Conservation (phyloP, 2,797 vertebrate species). For the Sylvia borin region DNA sequence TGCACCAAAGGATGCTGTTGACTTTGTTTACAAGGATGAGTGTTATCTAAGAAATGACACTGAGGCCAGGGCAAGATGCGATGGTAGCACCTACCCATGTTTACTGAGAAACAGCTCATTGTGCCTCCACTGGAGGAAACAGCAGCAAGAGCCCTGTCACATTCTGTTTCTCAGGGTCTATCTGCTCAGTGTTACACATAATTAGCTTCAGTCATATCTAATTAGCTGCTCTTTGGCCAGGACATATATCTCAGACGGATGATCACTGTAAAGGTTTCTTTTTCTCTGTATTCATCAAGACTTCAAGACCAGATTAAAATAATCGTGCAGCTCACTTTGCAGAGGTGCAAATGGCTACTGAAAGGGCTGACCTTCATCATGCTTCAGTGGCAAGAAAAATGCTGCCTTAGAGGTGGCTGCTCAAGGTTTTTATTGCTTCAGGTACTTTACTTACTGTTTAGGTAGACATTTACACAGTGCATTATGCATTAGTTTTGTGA, state of each 20-base stretch:
- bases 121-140: neutral
- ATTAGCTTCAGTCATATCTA: neutral
- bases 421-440: neutral
- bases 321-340: neutral
- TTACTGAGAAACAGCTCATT: neutral
- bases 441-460: neutral
- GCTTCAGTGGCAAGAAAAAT: neutral
- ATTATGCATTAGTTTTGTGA: neutral
- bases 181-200: neutral
- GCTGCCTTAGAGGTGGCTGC: neutral
- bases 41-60: neutral
- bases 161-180: neutral
- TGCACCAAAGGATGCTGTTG: neutral
- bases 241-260: neutral
- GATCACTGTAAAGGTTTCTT: neutral
- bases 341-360: neutral
- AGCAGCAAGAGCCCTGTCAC: neutral
- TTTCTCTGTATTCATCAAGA: neutral
- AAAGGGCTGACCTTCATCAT: neutral
- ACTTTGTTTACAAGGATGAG: neutral
- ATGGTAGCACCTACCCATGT: neutral
- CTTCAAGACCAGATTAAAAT: neutral
- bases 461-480: neutral
- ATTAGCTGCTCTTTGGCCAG: conserved; percentile 9
- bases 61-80: neutral